Conservation (phyloP, 2,113 vertebrate genomes). For the Lagopus leucura region DNA sequence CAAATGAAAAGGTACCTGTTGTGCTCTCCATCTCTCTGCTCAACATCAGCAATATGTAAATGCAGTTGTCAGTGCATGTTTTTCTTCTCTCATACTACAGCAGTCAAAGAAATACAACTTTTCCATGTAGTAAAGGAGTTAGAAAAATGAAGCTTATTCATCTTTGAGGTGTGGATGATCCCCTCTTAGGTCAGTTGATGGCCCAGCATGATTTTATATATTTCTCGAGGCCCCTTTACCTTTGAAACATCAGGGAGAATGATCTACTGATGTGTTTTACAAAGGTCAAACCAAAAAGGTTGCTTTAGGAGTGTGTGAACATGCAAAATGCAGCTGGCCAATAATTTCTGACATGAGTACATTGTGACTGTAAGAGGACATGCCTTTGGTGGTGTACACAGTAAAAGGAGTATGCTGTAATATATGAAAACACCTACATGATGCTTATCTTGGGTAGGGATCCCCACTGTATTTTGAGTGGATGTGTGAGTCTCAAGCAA, state of each 20-base stretch:
- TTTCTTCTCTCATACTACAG: neutral
- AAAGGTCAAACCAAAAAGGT: neutral
- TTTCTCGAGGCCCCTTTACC: neutral
- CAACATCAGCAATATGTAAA: neutral
- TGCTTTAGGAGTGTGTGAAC: neutral
- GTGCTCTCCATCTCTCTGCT: neutral
- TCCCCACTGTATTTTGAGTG: neutral
- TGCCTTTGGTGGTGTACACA: neutral
- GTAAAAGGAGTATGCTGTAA: neutral
- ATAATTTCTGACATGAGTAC: neutral
- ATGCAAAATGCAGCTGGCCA: neutral
- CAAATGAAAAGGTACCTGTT: neutral
- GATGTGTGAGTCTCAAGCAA: neutral
- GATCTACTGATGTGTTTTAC: neutral
- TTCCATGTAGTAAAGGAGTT: neutral
- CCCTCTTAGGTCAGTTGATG: neutral
- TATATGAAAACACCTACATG: neutral
- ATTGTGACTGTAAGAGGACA: neutral
- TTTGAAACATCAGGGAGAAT: neutral
- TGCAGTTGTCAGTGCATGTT: fast-evolving
- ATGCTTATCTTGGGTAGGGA: neutral
- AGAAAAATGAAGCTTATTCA: neutral
- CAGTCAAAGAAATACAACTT: neutral
- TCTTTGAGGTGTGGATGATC: neutral
- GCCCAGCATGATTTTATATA: neutral